Evolutionary conservation across 2,888 invertebrate genomes (phyloP).

Genomic region (Dasysyrphus albostriatus): DNA sequence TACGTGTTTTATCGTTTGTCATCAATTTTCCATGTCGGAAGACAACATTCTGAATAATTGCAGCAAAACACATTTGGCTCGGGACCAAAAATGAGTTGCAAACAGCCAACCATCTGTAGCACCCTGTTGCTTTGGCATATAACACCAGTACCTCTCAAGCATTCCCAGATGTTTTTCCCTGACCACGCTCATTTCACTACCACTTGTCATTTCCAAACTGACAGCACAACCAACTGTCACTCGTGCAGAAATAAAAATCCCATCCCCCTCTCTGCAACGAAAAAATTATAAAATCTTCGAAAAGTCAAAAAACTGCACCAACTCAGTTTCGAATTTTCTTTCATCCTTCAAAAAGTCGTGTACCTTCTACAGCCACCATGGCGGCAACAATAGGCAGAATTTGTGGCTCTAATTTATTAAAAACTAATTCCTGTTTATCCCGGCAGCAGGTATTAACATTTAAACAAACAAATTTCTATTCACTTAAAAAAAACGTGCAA

Average conservation of each 20-base stretch:
- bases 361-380: constrained; percentile 87
- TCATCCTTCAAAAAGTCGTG: constrained; percentile 81
- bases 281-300: constrained; percentile 54
- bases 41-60: no score
- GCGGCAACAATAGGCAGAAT: constrained; percentile 94
- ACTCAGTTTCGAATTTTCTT: constrained; percentile 77
- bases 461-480: constrained; percentile 30
- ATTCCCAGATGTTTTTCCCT: background rate
- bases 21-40: no score
- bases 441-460: constrained; percentile 87
- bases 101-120: background rate
- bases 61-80: no score
- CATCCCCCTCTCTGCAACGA: constrained; percentile 22
- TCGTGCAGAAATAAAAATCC: constrained; percentile 24
- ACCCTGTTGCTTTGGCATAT: background rate
- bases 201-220: background rate
- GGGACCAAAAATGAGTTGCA: no score
- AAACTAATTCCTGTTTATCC: constrained; percentile 88
- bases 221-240: constrained; percentile 43
- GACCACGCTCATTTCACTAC: background rate
- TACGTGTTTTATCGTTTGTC: no score
- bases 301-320: constrained; percentile 74
- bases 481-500: constrained; percentile 33
- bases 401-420: constrained; percentile 93
- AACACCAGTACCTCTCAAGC: background rate